phyloP scores from a whole-genome alignment of 92 coral and sea anemone species.

The Montipora capitata region DNA sequence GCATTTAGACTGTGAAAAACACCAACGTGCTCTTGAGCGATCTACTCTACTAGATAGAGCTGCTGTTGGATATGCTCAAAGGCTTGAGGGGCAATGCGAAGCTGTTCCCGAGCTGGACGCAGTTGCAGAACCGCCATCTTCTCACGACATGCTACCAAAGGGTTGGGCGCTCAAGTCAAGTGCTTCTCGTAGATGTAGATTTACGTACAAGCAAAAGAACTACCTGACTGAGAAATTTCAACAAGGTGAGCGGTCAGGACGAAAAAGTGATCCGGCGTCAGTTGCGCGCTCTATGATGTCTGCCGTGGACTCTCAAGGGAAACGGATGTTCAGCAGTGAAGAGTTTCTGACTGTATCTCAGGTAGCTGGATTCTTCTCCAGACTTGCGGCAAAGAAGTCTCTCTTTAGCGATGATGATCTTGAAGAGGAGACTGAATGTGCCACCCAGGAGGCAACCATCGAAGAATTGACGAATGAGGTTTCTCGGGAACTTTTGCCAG shows the following conservation, averaged over 20 bases:
- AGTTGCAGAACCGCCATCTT: constrained; percentile 50
- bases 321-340: constrained; percentile 62
- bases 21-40: constrained; percentile 65
- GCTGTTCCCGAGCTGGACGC: constrained; percentile 35
- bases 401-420: constrained; percentile 53
- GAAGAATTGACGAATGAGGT: constrained; percentile 56
- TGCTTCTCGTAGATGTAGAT: constrained; percentile 66
- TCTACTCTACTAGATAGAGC: constrained; percentile 68
- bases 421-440: constrained; percentile 61
- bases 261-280: constrained; percentile 68
- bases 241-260: constrained; percentile 63
- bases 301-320: constrained; percentile 45
- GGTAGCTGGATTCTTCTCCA: constrained; percentile 63
- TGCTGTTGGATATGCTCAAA: constrained; percentile 64
- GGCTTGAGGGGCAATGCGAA: constrained; percentile 55
- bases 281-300: constrained; percentile 66
- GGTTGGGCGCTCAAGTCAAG: constrained; percentile 71
- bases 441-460: constrained; percentile 63
- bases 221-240: constrained; percentile 68
- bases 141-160: constrained; percentile 61
- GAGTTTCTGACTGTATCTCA: constrained; percentile 64
- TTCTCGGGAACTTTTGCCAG: constrained; percentile 56
- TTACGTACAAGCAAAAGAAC: constrained; percentile 64
- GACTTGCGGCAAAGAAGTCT: constrained; percentile 60
- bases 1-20: constrained; percentile 73